phyloP scores from a whole-genome alignment of 2,797 vertebrate species.

The Lacerta viridis region DNA sequence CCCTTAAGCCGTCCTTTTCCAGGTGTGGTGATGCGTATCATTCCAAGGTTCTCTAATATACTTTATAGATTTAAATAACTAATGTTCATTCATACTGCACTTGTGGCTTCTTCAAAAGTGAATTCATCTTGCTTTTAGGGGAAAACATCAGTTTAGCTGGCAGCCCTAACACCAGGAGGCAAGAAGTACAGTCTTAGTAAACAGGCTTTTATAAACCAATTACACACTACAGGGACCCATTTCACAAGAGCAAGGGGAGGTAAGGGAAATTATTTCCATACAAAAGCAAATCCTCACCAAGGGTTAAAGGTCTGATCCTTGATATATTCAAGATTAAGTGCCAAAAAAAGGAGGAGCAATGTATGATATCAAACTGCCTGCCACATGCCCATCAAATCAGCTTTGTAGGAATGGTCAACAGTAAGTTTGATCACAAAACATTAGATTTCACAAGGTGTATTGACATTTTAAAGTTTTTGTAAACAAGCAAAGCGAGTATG shows the following conservation, averaged over 20 bases:
- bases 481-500: too few relatives aligned
- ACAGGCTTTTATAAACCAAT: background rate
- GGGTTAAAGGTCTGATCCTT: background rate
- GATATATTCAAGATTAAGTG: background rate
- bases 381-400: too few relatives aligned
- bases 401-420: too few relatives aligned
- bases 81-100: constrained; percentile 1
- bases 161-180: background rate
- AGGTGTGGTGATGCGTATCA: background rate
- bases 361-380: too few relatives aligned
- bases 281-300: background rate
- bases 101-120: background rate
- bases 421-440: too few relatives aligned
- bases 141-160: background rate
- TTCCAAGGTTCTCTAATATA: constrained; percentile 12
- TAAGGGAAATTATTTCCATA: background rate
- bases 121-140: constrained; percentile 21
- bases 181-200: constrained; percentile 1
- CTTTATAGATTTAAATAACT: background rate
- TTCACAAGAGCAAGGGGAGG: background rate
- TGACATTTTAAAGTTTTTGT: too few relatives aligned
- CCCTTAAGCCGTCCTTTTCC: background rate
- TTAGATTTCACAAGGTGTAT: too few relatives aligned
- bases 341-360: background rate
- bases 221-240: background rate